phyloP scores from a whole-genome alignment of 92 coral and sea anemone species.

The Palythoa grandis region DNA sequence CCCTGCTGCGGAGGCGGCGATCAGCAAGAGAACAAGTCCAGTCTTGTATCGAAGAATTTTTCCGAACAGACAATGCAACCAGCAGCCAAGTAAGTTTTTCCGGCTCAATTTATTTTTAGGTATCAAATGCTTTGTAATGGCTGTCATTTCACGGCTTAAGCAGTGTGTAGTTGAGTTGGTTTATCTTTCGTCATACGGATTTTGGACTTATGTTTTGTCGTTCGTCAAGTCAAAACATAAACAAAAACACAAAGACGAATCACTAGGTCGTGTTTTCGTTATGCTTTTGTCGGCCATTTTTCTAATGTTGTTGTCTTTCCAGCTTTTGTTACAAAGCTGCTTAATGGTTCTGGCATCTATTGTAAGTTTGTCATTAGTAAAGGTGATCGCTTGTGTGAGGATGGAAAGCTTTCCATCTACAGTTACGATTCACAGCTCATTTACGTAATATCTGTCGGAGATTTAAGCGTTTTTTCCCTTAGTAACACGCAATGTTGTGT shows the following conservation, averaged over 20 bases:
- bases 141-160: neutral
- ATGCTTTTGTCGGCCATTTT: conserved; percentile 16
- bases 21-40: conserved; percentile 1
- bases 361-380: neutral
- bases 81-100: conserved; percentile 13
- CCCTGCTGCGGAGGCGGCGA: conserved; percentile 26
- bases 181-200: neutral
- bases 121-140: neutral
- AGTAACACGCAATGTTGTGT: conserved; percentile 36
- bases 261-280: neutral
- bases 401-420: neutral
- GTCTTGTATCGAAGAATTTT: conserved; percentile 18
- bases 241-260: neutral
- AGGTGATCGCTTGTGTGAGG: neutral
- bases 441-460: neutral
- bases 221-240: neutral
- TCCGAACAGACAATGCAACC: conserved; percentile 4
- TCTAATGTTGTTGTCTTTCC: neutral
- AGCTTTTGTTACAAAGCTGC: conserved; percentile 16
- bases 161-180: neutral
- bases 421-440: neutral
- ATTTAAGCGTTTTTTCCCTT: neutral
- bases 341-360: neutral
- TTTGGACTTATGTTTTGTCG: neutral
- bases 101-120: neutral